A percentile compares a stretch with the other conserved stretches of the same genome.
These are phyloP conservation scores for Calliopsis andreniformis DNA, from an alignment of 1,140 invertebrate genomes.

Conservation along the genomic window DNA sequence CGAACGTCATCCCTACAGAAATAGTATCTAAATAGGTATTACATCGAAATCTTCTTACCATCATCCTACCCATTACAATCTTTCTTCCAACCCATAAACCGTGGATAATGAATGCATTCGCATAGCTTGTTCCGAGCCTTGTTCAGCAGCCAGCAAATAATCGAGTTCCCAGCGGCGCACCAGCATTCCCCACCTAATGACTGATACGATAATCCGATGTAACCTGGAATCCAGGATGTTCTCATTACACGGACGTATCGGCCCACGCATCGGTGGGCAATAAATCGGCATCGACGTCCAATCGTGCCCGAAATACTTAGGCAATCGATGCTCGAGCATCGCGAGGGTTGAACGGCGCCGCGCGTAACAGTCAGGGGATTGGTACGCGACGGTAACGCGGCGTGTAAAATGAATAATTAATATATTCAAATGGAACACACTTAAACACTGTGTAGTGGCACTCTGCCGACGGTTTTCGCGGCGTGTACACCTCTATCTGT, in stretches of 20 bases:
- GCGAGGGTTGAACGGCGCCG: no score
- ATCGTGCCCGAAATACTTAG: conserved; percentile 45
- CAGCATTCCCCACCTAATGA: conserved; percentile 6
- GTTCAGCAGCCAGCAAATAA: not conserved
- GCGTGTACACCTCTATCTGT: conserved; percentile 14
- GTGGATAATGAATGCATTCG: no score
- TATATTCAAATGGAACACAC: conserved; percentile 60
- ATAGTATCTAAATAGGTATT: no score
- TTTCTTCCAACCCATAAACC: no score
- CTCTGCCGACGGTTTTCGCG: conserved; percentile 6
- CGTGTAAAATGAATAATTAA: conserved; percentile 64
- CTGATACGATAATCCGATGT: conserved; percentile 18
- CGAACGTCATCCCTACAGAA: no score
- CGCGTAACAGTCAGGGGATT: no score
- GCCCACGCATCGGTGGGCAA: conserved; percentile 6
- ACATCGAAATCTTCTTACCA: no score
- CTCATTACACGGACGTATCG: conserved; percentile 37
- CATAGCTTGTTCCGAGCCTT: no score
- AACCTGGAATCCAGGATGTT: conserved; percentile 8
- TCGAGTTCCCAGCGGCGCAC: conserved; percentile 3
- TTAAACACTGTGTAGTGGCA: conserved; percentile 51
- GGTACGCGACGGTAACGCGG: not conserved
- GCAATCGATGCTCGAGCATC: conserved; percentile 42
- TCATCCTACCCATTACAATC: no score
- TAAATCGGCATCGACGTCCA: conserved; percentile 38